These are phyloP conservation scores for Maconellicoccus hirsutus DNA, from an alignment of 1,140 invertebrate species.

Conservation along the genomic window DNA sequence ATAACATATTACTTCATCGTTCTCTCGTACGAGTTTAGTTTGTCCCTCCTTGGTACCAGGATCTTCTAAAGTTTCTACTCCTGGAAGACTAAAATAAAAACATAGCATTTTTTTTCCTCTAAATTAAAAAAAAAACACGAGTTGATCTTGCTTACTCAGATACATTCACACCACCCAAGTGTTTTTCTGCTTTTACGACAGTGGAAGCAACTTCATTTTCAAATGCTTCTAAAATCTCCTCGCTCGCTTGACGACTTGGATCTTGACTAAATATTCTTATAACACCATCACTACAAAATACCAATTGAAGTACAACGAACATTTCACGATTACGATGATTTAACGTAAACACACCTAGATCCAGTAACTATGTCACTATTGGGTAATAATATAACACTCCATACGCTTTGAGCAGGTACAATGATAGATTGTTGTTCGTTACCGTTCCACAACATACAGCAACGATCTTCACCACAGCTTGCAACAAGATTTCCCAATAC, in stretches of 20 bases:
- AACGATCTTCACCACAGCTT: conserved; percentile 74
- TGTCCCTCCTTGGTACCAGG: conserved; percentile 76
- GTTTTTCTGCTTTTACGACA: conserved; percentile 43
- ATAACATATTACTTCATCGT: conserved; percentile 59
- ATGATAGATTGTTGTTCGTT: conserved; percentile 55
- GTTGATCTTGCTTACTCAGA: conserved; percentile 15
- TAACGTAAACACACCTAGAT: conserved; percentile 41
- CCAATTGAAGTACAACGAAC: conserved; percentile 23
- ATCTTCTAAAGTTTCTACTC: conserved; percentile 55
- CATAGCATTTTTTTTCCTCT: too few species aligned
- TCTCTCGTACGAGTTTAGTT: conserved; percentile 69
- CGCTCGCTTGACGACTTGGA: conserved; percentile 50
- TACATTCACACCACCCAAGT: conserved; percentile 67
- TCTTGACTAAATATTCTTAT: conserved; percentile 72
- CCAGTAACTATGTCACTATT: conserved; percentile 89
- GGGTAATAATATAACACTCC: conserved; percentile 64
- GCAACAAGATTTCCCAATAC: conserved; percentile 38
- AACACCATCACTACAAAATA: conserved; percentile 59
- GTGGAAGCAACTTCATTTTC: conserved; percentile 54
- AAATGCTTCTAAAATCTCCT: conserved; percentile 45
- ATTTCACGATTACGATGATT: not conserved
- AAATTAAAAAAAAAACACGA: too few species aligned
- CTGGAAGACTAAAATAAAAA: conserved; percentile 50
- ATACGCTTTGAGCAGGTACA: conserved; percentile 76
- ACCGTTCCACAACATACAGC: conserved; percentile 83